Conservation (phyloP, 2,888 invertebrate genomes). For the Sussaba pulchella region DNA sequence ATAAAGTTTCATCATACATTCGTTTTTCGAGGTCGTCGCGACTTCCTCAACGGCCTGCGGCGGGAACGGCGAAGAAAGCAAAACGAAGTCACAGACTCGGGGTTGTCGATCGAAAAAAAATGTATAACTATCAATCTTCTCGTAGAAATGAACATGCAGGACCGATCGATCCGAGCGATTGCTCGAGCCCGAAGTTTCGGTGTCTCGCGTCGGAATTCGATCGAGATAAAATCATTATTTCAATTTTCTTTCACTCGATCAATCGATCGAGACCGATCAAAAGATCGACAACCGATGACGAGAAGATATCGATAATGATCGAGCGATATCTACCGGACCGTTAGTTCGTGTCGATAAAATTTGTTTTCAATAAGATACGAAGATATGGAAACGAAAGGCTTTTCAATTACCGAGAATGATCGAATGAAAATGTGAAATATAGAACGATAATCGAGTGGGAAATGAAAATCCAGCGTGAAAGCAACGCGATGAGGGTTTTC, state of each 20-base stretch:
- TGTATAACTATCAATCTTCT: constrained; percentile 56
- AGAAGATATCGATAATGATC: constrained; percentile 10
- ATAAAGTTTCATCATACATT: not conserved
- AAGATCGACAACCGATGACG: too few relatives aligned
- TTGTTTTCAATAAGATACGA: not conserved
- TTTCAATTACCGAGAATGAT: not conserved
- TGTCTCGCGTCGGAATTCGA: constrained; percentile 6
- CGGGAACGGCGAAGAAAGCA: constrained; percentile 54
- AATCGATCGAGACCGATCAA: too few relatives aligned
- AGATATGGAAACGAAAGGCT: not conserved
- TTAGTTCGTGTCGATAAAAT: not conserved
- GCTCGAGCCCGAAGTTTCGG: constrained; percentile 47
- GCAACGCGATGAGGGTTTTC: constrained; percentile 10
- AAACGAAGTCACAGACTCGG: constrained; percentile 30
- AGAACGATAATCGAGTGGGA: constrained; percentile 25
- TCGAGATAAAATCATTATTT: constrained; percentile 5
- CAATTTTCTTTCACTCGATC: constrained; percentile 1
- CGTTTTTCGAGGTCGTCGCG: not conserved
- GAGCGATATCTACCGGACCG: not conserved
- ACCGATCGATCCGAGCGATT: constrained; percentile 44
- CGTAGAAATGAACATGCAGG: constrained; percentile 53
- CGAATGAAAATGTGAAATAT: constrained; percentile 36
- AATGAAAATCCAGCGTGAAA: constrained; percentile 49
- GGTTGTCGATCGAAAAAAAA: constrained; percentile 43
- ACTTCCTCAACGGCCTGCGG: not conserved